Evolutionary conservation across 2,797 vertebrate genomes (phyloP), one percentile per base, ranked within the genome.

Genomic region (Labeo calbasu): DNA sequence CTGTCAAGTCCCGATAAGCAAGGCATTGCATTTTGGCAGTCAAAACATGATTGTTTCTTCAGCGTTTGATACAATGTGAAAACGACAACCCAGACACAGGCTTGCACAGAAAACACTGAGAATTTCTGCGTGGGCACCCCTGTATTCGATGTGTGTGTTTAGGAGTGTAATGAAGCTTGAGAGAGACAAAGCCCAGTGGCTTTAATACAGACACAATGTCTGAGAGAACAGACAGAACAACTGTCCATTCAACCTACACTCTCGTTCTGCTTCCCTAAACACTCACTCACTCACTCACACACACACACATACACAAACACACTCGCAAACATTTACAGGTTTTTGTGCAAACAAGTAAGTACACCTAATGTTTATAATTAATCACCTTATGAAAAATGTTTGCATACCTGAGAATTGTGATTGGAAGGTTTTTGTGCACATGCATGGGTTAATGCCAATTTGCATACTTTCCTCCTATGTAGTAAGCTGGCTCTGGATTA

Each of bases 291-390:
- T 11, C 21, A 8, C 8, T 89, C 89, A 82, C 86, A 89, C 85
- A 82, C 86, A 89, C 85, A 86, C 88, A 87, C 81, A 89, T 17
- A 15, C 88, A 89, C 51, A 28, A 10, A 40, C 13, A 10, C 55
- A 57, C 25, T 1, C 61, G 28, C 61, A 32, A 32, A 65, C 61
- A 63, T 61, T 61, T 61, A 28, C 13, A 63, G 13, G 25, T 14
- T 63, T 63, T 63, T 63, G 13, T 28, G 61, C 25, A 28, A 6
- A 28, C 5, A 28, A 63, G 25, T 14, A 63, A 25, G 5, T 63
- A 63, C 59, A 17, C 61, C 25, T 32, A 65, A 32, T 15, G 25
- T 32, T 36, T 36, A 36, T 32, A 4, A 36, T 36, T 36, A 36
- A 36, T 36, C 32, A 36, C 32, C 32, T 36, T 36, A 36, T 36